Evolutionary conservation across 2,888 invertebrate species (phyloP), one percentile per base, ranked within the genome.

Genomic region (Rhagophthalmus giganteus): DNA sequence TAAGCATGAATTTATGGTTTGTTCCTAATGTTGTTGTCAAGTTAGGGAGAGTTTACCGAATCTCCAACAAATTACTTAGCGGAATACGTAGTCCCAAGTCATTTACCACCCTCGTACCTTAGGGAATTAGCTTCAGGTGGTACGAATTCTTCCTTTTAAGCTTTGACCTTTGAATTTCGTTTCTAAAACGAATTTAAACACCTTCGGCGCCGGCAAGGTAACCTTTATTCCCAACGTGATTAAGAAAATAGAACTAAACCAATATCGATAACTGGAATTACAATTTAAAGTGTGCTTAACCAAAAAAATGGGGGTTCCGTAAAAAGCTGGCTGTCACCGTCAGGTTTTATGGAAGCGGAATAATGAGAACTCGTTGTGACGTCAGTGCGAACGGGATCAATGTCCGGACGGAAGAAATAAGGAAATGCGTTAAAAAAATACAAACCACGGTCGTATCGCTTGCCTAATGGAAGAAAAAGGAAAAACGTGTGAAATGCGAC

Each of bases 381-480:
- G 44, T 40, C 20, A 20, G 20, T 3, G 20, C 20, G 20, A 3
- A 20, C 7, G 20, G 20, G 20, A 20, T 20, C 20, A 7, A 5
- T 20, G 20, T 57, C 51, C 54, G 58, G 54, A 54, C 61, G 64
- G 62, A 67, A 65, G 64, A 64, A 67, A 65, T 65, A 65, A 64
- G 64, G 64, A 65, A 65, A 63, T 62, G 62, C 61, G 56, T 54
- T 57, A 52, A 64, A 62, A 61, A 67, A 64, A 63, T 62, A 54
- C 58, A 58, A 52, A 59, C 61, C 58, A 57, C 59, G 48, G 57
- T 54, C 53, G 62, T 51, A 62, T 58, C 60, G 57, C 59, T 60
- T 48, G 57, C 52, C 64, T 65, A 66, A 66, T 65, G 65, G 63
- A 64, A 61, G 61, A 57, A 61, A 61, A 62, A 62, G 62, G 65